Conservation (phyloP, 2,888 invertebrate species). For the Xestia xanthographa region DNA sequence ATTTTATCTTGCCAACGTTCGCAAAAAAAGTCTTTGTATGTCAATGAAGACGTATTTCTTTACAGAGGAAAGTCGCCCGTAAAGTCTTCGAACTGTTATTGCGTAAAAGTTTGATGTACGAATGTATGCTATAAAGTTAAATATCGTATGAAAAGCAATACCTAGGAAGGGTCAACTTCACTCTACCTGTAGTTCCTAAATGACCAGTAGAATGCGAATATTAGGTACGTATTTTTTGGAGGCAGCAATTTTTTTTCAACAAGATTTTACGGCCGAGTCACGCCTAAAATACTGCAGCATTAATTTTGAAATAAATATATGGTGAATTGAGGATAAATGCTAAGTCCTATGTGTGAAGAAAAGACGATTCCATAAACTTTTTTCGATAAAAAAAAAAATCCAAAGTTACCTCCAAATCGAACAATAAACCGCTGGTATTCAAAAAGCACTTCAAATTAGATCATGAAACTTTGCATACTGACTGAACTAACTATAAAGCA, state of each 20-base stretch:
- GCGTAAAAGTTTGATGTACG: constrained; percentile 15
- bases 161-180: not conserved
- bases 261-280: not conserved
- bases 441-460: no score
- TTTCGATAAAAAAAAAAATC: no score
- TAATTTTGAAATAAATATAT: no score
- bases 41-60: constrained; percentile 48
- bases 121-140: constrained; percentile 8
- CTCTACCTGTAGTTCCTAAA: not conserved
- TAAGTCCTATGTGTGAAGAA: no score
- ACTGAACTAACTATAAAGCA: no score
- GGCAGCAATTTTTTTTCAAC: not conserved
- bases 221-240: not conserved
- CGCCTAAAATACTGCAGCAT: no score
- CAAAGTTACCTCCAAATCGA: no score
- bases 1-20: constrained; percentile 26
- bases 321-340: no score
- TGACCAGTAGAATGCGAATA: not conserved
- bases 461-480: no score
- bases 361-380: no score
- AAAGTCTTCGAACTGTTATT: constrained; percentile 11
- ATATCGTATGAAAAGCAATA: not conserved
- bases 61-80: constrained; percentile 6
- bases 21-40: constrained; percentile 46
- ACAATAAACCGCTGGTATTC: no score